A percentile compares a stretch with the other conserved stretches of the same genome.
phyloP scores from a whole-genome alignment of 2,113 vertebrate genomes.

The Australoheros scitulus region DNA sequence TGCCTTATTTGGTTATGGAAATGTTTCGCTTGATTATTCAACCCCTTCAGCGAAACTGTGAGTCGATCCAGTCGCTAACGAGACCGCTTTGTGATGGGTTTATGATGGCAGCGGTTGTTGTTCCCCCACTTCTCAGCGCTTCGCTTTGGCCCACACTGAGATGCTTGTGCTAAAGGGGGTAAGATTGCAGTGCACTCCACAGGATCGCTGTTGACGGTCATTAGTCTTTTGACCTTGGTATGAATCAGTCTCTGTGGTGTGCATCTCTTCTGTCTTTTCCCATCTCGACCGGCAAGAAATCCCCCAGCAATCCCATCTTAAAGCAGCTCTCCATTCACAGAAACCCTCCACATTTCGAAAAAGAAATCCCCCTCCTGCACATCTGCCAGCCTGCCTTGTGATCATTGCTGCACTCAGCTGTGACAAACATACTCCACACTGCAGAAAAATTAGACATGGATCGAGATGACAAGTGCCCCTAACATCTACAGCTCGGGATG shows the following conservation, averaged over 20 bases:
- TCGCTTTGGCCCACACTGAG: slow-evolving; percentile 44
- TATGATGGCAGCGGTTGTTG: slow-evolving; percentile 41
- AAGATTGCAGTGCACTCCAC: slow-evolving; percentile 42
- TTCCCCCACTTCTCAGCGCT: slow-evolving; percentile 26
- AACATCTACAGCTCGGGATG: slow-evolving; percentile 49
- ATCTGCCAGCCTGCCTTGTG: slow-evolving; percentile 55
- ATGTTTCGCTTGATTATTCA: slow-evolving; percentile 64
- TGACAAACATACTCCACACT: slow-evolving; percentile 58
- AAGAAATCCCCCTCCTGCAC: slow-evolving; percentile 40
- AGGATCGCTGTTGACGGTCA: slow-evolving; percentile 51
- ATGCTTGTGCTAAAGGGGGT: slow-evolving; percentile 37
- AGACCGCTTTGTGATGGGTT: slow-evolving; percentile 55
- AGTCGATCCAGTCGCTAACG: slow-evolving; percentile 32
- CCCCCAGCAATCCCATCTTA: slow-evolving; percentile 24
- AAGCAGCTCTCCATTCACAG: slow-evolving; percentile 20
- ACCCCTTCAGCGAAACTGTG: slow-evolving; percentile 52
- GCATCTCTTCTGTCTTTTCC: slow-evolving; percentile 1
- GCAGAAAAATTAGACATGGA: slow-evolving; percentile 60
- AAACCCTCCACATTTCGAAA: background rate
- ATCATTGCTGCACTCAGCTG: slow-evolving; percentile 53
- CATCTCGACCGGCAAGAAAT: slow-evolving; percentile 13
- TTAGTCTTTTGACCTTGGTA: slow-evolving; percentile 60
- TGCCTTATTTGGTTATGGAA: slow-evolving; percentile 66
- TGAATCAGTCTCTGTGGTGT: slow-evolving; percentile 35
- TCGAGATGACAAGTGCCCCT: slow-evolving; percentile 51